Evolutionary conservation across 2,113 vertebrate genomes (phyloP).

Genomic region (Sapajus apella): DNA sequence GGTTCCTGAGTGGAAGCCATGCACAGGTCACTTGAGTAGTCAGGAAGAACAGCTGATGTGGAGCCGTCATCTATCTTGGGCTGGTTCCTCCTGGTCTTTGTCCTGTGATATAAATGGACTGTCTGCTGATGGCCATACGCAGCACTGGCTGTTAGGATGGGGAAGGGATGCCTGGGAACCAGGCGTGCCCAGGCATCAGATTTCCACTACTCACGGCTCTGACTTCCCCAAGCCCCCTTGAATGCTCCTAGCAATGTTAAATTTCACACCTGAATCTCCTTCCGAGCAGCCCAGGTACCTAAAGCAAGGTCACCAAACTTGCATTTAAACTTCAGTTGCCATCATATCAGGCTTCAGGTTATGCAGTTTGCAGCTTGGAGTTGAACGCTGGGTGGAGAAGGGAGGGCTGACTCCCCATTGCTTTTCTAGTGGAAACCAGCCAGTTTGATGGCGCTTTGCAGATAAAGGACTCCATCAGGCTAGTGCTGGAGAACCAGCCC

Average conservation of each 20-base stretch:
- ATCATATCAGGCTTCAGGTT: not conserved
- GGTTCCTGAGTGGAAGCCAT: not conserved
- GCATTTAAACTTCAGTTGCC: not conserved
- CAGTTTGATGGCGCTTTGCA: not conserved
- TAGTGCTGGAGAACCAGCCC: not conserved
- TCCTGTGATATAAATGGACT: not conserved
- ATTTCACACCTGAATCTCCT: rapidly evolving
- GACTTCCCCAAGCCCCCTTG: not conserved
- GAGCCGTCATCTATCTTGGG: not conserved
- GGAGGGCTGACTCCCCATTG: not conserved
- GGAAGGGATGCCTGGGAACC: too few species aligned
- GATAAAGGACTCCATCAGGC: not conserved
- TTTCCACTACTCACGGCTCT: not conserved
- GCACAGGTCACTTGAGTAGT: rapidly evolving
- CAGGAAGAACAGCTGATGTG: too few species aligned
- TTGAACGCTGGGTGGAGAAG: not conserved
- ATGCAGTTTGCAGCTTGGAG: not conserved
- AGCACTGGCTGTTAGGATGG: not conserved
- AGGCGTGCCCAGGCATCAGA: too few species aligned
- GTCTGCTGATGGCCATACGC: not conserved
- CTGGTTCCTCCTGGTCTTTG: not conserved
- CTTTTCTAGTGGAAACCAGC: not conserved
- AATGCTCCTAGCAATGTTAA: not conserved
- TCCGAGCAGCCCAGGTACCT: not conserved
- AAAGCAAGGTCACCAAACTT: not conserved